These are phyloP conservation scores for Carpatolechia fugitivella DNA, from an alignment of 2,888 invertebrate species.

Conservation along the genomic window DNA sequence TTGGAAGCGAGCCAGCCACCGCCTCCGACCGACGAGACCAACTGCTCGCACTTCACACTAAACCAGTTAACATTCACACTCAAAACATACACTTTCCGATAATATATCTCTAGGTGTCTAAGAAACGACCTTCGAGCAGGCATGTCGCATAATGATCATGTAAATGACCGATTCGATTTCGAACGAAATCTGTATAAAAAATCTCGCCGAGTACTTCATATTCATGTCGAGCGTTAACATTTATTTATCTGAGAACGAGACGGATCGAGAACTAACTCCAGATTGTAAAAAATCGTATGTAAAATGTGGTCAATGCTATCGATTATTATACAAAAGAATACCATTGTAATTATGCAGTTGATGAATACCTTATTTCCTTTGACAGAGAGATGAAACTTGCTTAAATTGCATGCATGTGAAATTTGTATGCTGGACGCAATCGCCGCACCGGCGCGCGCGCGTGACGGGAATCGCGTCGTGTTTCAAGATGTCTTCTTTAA, in stretches of 20 bases:
- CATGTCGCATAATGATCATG: conserved; percentile 26
- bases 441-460: conserved; percentile 13
- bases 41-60: background rate
- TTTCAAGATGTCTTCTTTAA: background rate
- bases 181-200: conserved; percentile 40
- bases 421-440: background rate
- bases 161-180: conserved; percentile 34
- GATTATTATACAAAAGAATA: conserved; percentile 15
- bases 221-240: conserved; percentile 45
- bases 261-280: conserved; percentile 42
- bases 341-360: background rate
- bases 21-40: background rate
- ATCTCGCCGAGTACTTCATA: conserved; percentile 38
- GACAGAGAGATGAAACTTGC: background rate
- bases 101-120: background rate
- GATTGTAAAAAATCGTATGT: conserved; percentile 42
- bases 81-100: background rate
- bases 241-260: conserved; percentile 43
- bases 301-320: conserved; percentile 40
- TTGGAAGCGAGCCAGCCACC: conserved; percentile 17
- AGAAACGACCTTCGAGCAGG: background rate
- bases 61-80: background rate
- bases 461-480: conserved; percentile 5
- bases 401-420: conserved; percentile 14
- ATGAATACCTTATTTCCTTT: background rate